Evolutionary conservation across 2,113 vertebrate genomes (phyloP).

Genomic region (Sakesphorus luctuosus): DNA sequence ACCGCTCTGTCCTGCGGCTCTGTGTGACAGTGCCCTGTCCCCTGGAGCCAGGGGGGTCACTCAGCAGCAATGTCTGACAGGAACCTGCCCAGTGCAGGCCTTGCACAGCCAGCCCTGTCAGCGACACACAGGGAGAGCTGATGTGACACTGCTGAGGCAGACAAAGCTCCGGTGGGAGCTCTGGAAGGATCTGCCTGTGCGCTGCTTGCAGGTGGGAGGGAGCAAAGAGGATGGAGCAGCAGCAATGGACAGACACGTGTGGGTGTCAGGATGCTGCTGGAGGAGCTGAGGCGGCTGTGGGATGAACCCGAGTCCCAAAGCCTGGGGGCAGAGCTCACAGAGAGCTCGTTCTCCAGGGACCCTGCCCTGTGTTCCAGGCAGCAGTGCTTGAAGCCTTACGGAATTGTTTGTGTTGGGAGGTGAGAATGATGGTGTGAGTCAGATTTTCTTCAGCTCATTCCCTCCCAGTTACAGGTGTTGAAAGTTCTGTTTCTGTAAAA

Average conservation of each 20-base stretch:
- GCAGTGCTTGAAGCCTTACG: not conserved
- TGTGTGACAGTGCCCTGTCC: not conserved
- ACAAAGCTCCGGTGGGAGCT: not conserved
- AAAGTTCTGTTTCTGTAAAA: conserved; percentile 22
- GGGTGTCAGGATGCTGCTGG: not conserved
- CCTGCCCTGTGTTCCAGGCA: not conserved
- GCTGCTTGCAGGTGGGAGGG: not conserved
- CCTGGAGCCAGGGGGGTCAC: not conserved
- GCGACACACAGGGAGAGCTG: not conserved
- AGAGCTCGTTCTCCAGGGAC: not conserved
- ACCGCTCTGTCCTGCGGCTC: not conserved
- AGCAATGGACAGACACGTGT: not conserved
- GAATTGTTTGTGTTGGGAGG: not conserved
- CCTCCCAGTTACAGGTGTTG: not conserved
- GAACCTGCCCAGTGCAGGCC: fast-evolving
- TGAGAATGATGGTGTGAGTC: not conserved
- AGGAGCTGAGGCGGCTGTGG: not conserved
- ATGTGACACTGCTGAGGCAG: fast-evolving
- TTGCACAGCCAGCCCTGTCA: fast-evolving
- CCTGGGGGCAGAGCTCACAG: not conserved
- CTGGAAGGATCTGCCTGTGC: fast-evolving
- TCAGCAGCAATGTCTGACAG: not conserved
- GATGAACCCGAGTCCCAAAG: not conserved
- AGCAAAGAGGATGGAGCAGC: not conserved
- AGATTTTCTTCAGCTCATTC: not conserved